A percentile compares a stretch with the other conserved stretches of the same genome.
Conservation (phyloP, 2,888 invertebrate genomes). For the Heliconius hortense region DNA sequence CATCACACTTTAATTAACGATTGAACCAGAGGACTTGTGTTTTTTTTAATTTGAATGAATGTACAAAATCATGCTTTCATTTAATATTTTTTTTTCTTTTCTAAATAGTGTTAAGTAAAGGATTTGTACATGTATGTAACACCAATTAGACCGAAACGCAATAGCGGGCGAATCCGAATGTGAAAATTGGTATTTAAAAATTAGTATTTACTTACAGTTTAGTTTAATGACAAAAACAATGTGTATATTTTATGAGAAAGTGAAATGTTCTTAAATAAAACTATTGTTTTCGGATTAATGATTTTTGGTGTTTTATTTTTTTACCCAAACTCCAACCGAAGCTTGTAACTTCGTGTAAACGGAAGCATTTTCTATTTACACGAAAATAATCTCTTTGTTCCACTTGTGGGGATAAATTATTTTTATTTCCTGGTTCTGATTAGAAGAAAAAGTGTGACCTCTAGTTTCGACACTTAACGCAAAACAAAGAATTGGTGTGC, state of each 20-base stretch:
- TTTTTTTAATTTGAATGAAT: slow-evolving; percentile 75
- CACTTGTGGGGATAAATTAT: no score
- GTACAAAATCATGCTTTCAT: slow-evolving; percentile 81
- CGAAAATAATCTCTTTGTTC: no score
- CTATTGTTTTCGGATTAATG: slow-evolving; percentile 83
- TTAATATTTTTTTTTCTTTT: slow-evolving; percentile 71
- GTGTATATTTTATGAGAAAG: slow-evolving; percentile 83
- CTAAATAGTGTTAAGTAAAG: slow-evolving; percentile 77
- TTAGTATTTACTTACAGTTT: slow-evolving; percentile 83
- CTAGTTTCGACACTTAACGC: no score
- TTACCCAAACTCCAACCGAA: slow-evolving; percentile 41
- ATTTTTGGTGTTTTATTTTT: slow-evolving; percentile 74
- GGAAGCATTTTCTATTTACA: no score
- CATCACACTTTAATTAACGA: slow-evolving; percentile 76
- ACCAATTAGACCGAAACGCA: slow-evolving; percentile 58
- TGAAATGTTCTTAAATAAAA: slow-evolving; percentile 82
- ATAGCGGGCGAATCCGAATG: slow-evolving; percentile 63
- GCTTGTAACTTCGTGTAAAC: no score
- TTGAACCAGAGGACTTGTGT: slow-evolving; percentile 64
- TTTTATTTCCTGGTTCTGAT: no score
- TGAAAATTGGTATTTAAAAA: slow-evolving; percentile 79
- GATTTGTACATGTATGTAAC: slow-evolving; percentile 74
- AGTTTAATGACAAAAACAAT: slow-evolving; percentile 82
- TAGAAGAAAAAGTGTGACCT: no score
- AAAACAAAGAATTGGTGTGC: no score